Percentiles rank a stretch among this genome's conserved stretches.
Conservation (phyloP, 2,888 invertebrate species). For the Drosophila emarginata region DNA sequence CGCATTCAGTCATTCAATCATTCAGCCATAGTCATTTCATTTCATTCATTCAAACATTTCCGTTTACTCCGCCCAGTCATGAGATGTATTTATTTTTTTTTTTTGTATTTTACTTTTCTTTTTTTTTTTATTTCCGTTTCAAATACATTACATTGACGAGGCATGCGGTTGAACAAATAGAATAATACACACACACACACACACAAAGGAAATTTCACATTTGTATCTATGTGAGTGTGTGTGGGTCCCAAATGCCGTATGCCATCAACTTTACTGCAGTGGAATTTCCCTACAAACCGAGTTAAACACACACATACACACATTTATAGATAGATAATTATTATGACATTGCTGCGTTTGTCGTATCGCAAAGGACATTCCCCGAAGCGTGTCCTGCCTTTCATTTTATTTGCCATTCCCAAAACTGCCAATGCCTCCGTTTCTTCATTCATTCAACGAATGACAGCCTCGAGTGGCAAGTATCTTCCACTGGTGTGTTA, state of each 20-base stretch:
- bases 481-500: slow-evolving; percentile 34
- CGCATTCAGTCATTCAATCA: slow-evolving; percentile 53
- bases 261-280: slow-evolving; percentile 31
- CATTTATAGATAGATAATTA: slow-evolving; percentile 33
- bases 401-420: slow-evolving; percentile 15
- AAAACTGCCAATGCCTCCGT: slow-evolving; percentile 24
- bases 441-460: slow-evolving; percentile 30
- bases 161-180: slow-evolving; percentile 36
- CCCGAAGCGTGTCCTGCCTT: slow-evolving; percentile 14
- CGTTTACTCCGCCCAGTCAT: slow-evolving; percentile 45
- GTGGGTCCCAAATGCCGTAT: slow-evolving; percentile 21
- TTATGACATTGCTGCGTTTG: slow-evolving; percentile 61
- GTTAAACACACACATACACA: slow-evolving; percentile 8
- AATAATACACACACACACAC: slow-evolving; percentile 22
- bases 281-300: slow-evolving; percentile 14
- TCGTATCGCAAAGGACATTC: slow-evolving; percentile 45
- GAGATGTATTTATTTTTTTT: slow-evolving; percentile 42
- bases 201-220: slow-evolving; percentile 30
- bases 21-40: slow-evolving; percentile 39
- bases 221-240: slow-evolving; percentile 18
- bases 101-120: slow-evolving; percentile 28
- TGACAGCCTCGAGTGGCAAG: slow-evolving; percentile 34
- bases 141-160: slow-evolving; percentile 61
- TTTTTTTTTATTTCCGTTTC: slow-evolving; percentile 70
- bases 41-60: slow-evolving; percentile 64